A percentile compares a stretch with the other conserved stretches of the same genome.
Conservation (phyloP, 2,113 vertebrate genomes). For the Scatophagus argus region DNA sequence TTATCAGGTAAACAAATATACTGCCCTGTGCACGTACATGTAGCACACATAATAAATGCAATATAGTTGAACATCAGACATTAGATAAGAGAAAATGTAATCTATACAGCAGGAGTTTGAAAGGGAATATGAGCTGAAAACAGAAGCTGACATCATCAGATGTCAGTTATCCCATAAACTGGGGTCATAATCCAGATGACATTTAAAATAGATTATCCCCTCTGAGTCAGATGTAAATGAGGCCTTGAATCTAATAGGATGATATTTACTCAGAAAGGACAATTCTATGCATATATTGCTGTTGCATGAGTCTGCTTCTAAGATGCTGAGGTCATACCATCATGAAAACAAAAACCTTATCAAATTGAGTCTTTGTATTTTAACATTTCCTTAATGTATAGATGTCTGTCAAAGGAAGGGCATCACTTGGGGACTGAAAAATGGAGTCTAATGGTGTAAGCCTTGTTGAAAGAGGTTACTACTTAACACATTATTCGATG, state of each 20-base stretch:
- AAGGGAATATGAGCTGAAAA: background rate
- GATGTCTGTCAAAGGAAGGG: background rate
- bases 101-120: background rate
- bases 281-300: background rate
- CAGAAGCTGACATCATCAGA: no score
- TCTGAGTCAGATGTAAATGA: no score
- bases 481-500: constrained; percentile 7
- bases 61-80: background rate
- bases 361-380: background rate
- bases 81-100: background rate
- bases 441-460: background rate
- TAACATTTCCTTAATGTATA: background rate
- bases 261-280: background rate
- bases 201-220: background rate
- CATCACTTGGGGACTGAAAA: background rate
- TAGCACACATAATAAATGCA: background rate
- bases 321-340: background rate
- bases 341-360: constrained; percentile 4
- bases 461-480: background rate
- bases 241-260: background rate
- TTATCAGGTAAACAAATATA: background rate
- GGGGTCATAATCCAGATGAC: background rate
- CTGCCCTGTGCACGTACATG: background rate
- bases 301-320: background rate
- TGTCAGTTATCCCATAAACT: no score